These are phyloP conservation scores for Bungarus multicinctus DNA, from an alignment of 2,113 vertebrate genomes.

Conservation along the genomic window DNA sequence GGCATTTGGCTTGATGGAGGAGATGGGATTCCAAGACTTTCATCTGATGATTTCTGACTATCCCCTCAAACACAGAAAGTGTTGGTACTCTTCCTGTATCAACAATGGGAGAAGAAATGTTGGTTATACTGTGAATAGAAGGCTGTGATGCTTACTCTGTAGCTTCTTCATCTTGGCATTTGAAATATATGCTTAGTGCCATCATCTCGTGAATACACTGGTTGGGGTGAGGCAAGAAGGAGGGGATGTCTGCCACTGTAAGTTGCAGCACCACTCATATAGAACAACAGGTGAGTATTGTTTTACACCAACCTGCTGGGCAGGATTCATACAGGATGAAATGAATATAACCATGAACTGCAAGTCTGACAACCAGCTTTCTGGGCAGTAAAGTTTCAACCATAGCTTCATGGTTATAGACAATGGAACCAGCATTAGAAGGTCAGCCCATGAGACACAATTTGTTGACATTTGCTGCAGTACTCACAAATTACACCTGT, in stretches of 20 bases:
- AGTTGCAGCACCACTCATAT: not conserved
- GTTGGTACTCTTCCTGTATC: not conserved
- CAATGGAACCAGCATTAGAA: not conserved
- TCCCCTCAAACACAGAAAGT: not conserved
- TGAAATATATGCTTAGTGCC: not conserved
- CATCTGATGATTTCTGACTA: not conserved
- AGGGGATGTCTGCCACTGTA: not conserved
- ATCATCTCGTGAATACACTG: not conserved
- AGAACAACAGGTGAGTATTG: not conserved
- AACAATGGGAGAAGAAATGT: not conserved
- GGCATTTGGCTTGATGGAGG: not conserved
- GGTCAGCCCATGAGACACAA: not conserved
- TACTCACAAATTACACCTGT: not conserved
- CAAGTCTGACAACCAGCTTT: not conserved
- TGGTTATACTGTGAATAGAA: not conserved
- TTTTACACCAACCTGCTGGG: not conserved
- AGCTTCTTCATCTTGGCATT: not conserved
- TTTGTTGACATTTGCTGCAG: not conserved
- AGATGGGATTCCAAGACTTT: not conserved
- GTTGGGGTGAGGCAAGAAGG: not conserved
- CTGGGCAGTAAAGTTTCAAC: not conserved
- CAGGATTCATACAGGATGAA: not conserved
- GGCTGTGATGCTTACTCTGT: not conserved
- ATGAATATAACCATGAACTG: not conserved
- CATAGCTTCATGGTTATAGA: not conserved